Evolutionary conservation across 2,888 invertebrate species (phyloP), one percentile per base, ranked within the genome.

Genomic region (Polyploca ridens): DNA sequence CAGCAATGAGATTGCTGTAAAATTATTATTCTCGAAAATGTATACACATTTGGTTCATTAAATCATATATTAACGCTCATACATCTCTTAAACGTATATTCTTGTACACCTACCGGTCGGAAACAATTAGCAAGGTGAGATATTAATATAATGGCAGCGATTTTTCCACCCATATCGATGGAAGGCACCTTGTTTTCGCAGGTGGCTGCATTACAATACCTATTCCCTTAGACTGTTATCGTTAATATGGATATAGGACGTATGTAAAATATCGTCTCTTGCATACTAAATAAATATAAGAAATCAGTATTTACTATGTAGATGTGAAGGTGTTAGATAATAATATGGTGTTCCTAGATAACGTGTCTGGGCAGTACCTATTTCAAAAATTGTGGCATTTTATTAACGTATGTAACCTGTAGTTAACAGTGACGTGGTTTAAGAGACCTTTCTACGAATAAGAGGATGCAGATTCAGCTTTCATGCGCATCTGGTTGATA

Each of bases 51-150:
- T 46, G 46, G n/a, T 46, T 46, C 46, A 46, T 46, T 46, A 46
- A 46, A 46, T n/a, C 6, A 13, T 46, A 4, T 13, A 16, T 16
- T 59, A 33, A n/a, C 11, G 14, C n/a, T 59, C 35, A n/a, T n/a
- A 66, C 66, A 69, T 73, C 64, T 64, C 61, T 64, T 11, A 33
- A 63, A 67, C 63, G 64, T 67, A 70, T 69, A 27, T 64, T 66
- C 67, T 63, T 66, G 72, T 62, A 64, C 64, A 68, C 67, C 70
- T 71, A 71, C 66, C 66, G 70, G 79, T 84, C 86, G 88, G 89
- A 90, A 90, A 89, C 86, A 90, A 90, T 92, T 90, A 90, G 90
- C 90, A 91, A 91, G 90, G 85, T 91, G 91, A 86, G 83, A 83
- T 84, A 62, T 63, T 63, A 66, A 44, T 60, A 67, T 78, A 85